phyloP scores from a whole-genome alignment of 1,140 invertebrate species.

The Bombus balteatus region DNA sequence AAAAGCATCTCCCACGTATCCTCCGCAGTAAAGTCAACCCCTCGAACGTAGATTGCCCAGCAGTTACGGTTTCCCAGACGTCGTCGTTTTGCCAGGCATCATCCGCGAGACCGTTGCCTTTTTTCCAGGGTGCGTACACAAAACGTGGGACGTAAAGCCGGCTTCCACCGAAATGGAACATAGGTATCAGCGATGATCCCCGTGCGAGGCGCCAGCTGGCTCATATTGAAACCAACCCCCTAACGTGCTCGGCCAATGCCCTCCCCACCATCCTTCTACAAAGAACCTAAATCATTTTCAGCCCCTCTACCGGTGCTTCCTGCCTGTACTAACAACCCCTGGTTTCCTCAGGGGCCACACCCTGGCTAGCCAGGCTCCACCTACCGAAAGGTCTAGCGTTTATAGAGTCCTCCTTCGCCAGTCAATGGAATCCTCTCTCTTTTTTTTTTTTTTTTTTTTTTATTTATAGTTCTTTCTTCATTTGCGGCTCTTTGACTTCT shows the following conservation, averaged over 20 bases:
- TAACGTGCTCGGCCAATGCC: conserved; percentile 58
- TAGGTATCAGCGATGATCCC: conserved; percentile 72
- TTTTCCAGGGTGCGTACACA: conserved; percentile 23
- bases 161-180: conserved; percentile 71
- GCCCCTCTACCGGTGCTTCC: conserved; percentile 60
- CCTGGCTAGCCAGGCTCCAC: conserved; percentile 64
- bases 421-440: conserved; percentile 27
- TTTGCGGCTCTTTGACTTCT: not conserved
- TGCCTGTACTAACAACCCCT: conserved; percentile 67
- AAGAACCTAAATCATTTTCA: conserved; percentile 72
- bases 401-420: conserved; percentile 51
- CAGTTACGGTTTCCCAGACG: conserved; percentile 1
- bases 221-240: conserved; percentile 76
- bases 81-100: conserved; percentile 37
- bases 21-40: conserved; percentile 29
- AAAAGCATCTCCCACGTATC: too few species aligned
- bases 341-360: conserved; percentile 64
- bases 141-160: conserved; percentile 60
- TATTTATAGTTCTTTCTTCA: not conserved
- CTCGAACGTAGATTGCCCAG: not conserved
- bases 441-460: not conserved
- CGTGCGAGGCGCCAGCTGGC: conserved; percentile 77
- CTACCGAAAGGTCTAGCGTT: conserved; percentile 58
- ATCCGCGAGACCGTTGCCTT: conserved; percentile 51
- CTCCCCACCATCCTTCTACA: conserved; percentile 50